A percentile compares a stretch with the other conserved stretches of the same genome.
Conservation (phyloP, 2,888 invertebrate genomes). For the Rhimphoctona megacephalus region DNA sequence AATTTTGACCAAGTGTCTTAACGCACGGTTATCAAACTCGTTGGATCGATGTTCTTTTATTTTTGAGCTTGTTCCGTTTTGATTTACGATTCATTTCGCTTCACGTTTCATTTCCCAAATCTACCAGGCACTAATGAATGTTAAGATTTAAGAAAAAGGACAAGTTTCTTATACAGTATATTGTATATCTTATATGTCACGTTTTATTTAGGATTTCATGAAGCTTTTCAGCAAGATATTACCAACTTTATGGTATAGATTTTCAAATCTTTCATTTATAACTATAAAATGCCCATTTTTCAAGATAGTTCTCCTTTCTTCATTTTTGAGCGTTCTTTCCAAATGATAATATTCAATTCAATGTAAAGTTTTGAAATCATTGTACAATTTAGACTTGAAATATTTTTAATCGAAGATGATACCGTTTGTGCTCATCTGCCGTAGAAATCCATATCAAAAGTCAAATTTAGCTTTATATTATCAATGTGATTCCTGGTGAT, state of each 20-base stretch:
- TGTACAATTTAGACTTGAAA: not conserved
- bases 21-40: not conserved
- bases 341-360: not conserved
- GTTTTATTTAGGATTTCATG: not conserved
- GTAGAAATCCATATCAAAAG: no score
- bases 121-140: not conserved
- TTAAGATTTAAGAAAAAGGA: not conserved
- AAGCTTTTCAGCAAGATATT: not conserved
- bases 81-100: not conserved
- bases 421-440: not conserved
- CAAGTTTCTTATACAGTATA: not conserved
- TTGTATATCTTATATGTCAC: not conserved
- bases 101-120: not conserved
- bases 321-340: not conserved
- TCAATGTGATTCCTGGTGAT: not conserved
- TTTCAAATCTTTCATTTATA: not conserved
- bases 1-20: not conserved
- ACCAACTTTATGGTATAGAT: not conserved
- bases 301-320: not conserved
- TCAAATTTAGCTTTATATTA: not conserved
- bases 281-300: not conserved
- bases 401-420: not conserved
- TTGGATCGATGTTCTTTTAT: constrained; percentile 30
- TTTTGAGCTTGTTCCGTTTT: not conserved
- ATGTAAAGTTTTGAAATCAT: not conserved